These are phyloP conservation scores for Poeciliopsis presidionis DNA, from an alignment of 2,797 vertebrate genomes.

Conservation along the genomic window DNA sequence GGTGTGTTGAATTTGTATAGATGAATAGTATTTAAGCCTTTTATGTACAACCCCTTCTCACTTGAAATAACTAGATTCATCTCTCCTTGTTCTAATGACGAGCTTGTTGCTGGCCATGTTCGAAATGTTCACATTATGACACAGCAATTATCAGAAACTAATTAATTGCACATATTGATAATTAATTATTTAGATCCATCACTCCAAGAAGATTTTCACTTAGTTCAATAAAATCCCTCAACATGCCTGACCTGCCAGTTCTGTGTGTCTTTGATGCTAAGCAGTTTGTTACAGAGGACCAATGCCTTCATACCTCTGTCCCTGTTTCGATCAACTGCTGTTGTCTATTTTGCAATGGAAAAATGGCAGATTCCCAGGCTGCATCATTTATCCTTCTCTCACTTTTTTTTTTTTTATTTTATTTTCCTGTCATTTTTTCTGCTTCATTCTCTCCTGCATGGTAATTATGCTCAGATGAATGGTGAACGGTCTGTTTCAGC, in stretches of 20 bases:
- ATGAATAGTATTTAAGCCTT: not conserved
- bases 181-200: not conserved
- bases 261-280: slow-evolving; percentile 14
- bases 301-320: slow-evolving; percentile 17
- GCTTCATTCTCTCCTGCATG: slow-evolving; percentile 63
- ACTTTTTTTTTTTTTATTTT: slow-evolving; percentile 13
- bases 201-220: slow-evolving; percentile 15
- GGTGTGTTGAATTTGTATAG: not conserved
- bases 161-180: slow-evolving; percentile 12
- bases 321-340: slow-evolving; percentile 52
- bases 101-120: not conserved
- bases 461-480: slow-evolving; percentile 79
- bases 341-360: slow-evolving; percentile 62
- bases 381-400: slow-evolving; percentile 55
- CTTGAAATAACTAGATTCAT: not conserved
- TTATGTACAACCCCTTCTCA: not conserved
- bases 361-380: slow-evolving; percentile 59
- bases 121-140: slow-evolving; percentile 3
- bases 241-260: slow-evolving; percentile 24
- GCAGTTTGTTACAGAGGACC: slow-evolving; percentile 20
- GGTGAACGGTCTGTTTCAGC: slow-evolving; percentile 74
- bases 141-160: slow-evolving; percentile 16
- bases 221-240: not conserved
- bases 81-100: slow-evolving; percentile 16
- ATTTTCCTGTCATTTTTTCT: slow-evolving; percentile 66